Evolutionary conservation across 2,113 vertebrate genomes (phyloP), one percentile per base, ranked within the genome.

Genomic region (Cyanocitta stelleri): DNA sequence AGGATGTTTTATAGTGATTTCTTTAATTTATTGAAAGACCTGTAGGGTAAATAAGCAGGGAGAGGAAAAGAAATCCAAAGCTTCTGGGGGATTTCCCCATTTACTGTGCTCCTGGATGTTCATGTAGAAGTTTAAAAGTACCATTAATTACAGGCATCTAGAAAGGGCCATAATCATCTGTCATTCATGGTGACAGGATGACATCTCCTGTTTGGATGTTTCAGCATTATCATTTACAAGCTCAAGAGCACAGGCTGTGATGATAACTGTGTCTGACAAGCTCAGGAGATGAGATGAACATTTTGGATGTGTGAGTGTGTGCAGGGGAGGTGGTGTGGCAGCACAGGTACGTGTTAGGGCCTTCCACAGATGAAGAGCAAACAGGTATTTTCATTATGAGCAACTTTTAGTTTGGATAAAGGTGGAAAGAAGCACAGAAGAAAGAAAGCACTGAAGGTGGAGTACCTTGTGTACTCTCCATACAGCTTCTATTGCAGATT

Each of bases 141-240:
- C 62, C 83, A 39, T 86, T 94, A 97, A 97, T 96, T 95, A 94
- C 75, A 90, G 56, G 49, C 72, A 91, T 91, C 87, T 83, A 91
- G 89, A 86, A 73, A 77, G 74, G 91, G 76, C 85, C 77, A 56
- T 73, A 85, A 88, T 91, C 85, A 89, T 90, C 89, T 94, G 87
- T 95, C 95, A 95, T 92, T 96, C 91, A 64, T 33, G 74, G 76
- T 93, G 94, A 95, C 94, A 95, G 95, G 35, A 91, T 95, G 96
- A 96, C 93, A 96, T 91, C 59, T 94, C 84, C 87, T 82, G 75
- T 94, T 95, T 91, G 89, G 80, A 85, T 19, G 69, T 85, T 94
- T 96, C 90, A 56, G 52, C 66, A 35, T 85, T 90, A 72, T 80
- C 73, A 44, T 78, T 94, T 0, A 1, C 41, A 61, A 80, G 73